Conservation (phyloP, 1,140 invertebrate species). For the Elymnias hypermnestra region DNA sequence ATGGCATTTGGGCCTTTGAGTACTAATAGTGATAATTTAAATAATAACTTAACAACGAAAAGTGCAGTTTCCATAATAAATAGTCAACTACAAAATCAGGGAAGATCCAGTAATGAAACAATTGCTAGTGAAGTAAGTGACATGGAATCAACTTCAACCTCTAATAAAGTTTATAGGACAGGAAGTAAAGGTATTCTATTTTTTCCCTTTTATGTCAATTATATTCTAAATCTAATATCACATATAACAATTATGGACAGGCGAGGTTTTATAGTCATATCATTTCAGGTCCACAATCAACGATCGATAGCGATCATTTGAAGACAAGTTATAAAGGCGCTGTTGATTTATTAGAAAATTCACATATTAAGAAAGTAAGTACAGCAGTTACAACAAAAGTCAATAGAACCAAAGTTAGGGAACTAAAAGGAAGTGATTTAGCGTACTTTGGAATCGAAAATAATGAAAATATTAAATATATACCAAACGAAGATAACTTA, state of each 20-base stretch:
- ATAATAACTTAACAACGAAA: constrained; percentile 21
- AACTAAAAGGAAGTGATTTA: constrained; percentile 56
- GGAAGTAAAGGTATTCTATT: constrained; percentile 37
- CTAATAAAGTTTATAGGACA: constrained; percentile 38
- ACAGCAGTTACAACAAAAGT: constrained; percentile 20
- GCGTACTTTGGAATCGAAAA: constrained; percentile 59
- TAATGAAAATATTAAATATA: constrained; percentile 22
- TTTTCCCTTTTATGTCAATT: too few species aligned
- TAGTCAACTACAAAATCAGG: constrained; percentile 44
- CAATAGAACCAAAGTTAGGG: constrained; percentile 42
- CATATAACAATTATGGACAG: too few species aligned
- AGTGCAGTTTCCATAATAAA: constrained; percentile 57
- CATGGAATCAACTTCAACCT: constrained; percentile 19
- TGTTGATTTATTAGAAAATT: not conserved
- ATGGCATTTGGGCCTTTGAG: constrained; percentile 58
- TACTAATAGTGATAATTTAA: constrained; percentile 20
- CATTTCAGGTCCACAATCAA: constrained; percentile 1
- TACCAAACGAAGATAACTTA: constrained; percentile 27
- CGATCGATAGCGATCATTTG: not conserved
- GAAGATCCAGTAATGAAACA: constrained; percentile 33
- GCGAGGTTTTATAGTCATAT: too few species aligned
- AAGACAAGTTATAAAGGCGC: not conserved
- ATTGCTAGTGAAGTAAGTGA: constrained; percentile 29
- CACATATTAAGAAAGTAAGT: constrained; percentile 5
- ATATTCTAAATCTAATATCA: too few species aligned